Conservation (phyloP, 2,797 vertebrate genomes). For the Myotis vivesi region DNA sequence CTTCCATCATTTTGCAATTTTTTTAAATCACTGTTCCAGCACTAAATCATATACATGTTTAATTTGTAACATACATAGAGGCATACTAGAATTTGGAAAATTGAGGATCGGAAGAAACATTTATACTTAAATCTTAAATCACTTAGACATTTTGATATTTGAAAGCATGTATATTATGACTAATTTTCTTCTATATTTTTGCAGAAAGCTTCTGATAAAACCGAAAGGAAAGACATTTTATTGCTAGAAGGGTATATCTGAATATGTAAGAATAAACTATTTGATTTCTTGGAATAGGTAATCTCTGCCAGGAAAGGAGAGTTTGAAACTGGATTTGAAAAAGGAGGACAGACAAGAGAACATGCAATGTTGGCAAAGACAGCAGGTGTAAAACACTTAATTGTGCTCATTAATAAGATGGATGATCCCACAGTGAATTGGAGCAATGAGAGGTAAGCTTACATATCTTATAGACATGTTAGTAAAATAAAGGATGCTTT, state of each 20-base stretch:
- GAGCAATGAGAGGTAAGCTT: constrained; percentile 94
- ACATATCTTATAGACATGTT: background rate
- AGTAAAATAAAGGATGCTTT: background rate
- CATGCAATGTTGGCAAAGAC: constrained; percentile 99
- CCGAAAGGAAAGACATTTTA: background rate
- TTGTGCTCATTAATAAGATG: constrained; percentile 99
- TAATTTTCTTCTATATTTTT: background rate
- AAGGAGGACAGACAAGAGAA: constrained; percentile 97
- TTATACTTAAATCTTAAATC: background rate
- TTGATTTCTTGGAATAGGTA: constrained; percentile 86
- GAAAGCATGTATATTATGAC: background rate
- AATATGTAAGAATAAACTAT: background rate
- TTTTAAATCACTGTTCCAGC: background rate
- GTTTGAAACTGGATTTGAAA: constrained; percentile 99
- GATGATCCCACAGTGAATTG: constrained; percentile 98
- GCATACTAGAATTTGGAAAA: background rate
- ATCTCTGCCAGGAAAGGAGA: constrained; percentile 99
- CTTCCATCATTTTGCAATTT: background rate
- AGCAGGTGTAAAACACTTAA: constrained; percentile 97
- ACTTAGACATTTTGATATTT: background rate
- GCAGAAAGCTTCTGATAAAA: background rate
- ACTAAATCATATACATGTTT: background rate
- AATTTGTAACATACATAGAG: background rate
- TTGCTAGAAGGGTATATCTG: background rate
- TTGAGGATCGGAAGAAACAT: background rate